Conservation (phyloP, 2,113 vertebrate species). For the Atrichornis clamosus region DNA sequence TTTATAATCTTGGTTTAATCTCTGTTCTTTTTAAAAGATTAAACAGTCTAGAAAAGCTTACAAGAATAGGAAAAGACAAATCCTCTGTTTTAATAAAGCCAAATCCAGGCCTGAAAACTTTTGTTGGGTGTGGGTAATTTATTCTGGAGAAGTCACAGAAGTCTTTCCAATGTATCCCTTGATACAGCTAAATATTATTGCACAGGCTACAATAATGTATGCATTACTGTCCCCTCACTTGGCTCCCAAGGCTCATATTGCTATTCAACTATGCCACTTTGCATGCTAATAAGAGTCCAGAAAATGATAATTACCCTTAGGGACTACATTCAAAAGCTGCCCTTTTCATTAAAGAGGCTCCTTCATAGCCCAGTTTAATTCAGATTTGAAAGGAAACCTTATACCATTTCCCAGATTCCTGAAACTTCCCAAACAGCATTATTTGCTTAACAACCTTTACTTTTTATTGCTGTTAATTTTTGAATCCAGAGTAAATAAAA, state of each 20-base stretch:
- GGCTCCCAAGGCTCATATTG: background rate
- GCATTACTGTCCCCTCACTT: background rate
- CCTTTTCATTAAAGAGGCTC: background rate
- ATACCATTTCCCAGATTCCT: background rate
- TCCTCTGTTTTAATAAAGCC: background rate
- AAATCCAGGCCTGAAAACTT: background rate
- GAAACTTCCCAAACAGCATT: background rate
- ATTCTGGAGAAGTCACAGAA: background rate
- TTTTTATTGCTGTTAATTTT: background rate
- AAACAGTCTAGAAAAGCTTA: background rate
- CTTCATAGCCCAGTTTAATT: background rate
- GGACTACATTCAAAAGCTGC: background rate
- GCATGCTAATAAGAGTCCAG: conserved; percentile 10
- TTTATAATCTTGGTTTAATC: background rate
- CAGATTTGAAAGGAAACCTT: background rate
- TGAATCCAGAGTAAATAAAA: background rate
- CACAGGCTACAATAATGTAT: background rate
- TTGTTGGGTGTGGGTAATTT: background rate
- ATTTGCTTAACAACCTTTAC: background rate
- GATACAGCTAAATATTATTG: background rate
- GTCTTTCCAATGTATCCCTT: background rate
- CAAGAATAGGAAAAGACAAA: background rate
- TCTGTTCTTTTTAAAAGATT: background rate
- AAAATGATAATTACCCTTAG: background rate
- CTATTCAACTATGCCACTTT: background rate